Evolutionary conservation across 2,797 vertebrate species (phyloP).

Genomic region (Rhynchotus rufescens): DNA sequence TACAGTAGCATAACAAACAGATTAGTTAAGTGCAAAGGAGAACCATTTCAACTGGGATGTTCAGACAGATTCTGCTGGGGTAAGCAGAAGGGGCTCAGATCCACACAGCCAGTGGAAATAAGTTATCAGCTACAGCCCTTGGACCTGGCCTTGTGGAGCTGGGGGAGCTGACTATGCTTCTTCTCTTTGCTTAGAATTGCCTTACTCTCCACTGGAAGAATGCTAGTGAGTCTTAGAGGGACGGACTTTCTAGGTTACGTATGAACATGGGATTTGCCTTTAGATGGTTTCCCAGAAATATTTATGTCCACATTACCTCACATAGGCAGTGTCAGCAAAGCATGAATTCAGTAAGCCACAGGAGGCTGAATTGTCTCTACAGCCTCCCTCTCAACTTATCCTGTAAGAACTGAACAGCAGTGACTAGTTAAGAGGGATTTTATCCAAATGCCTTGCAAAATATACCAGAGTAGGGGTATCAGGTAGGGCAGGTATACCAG

Average conservation of each 20-base stretch:
- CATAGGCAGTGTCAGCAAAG: background rate
- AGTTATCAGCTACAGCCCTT: background rate
- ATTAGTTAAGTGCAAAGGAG: background rate
- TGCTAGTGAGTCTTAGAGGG: background rate
- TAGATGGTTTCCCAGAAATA: background rate
- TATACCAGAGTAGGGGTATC: rapidly evolving
- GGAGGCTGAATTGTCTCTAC: background rate
- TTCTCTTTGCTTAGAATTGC: background rate
- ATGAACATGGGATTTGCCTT: background rate
- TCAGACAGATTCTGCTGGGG: background rate
- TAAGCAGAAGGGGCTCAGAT: background rate
- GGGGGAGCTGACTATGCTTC: background rate
- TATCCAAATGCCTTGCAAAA: background rate
- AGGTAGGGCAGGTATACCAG: background rate
- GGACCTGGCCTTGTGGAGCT: background rate
- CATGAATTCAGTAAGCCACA: background rate
- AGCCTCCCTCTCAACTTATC: background rate
- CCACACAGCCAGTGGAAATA: background rate
- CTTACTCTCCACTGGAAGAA: background rate
- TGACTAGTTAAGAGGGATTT: background rate
- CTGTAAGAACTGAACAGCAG: background rate
- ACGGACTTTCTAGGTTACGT: background rate
- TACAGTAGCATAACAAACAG: background rate
- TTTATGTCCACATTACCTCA: background rate
- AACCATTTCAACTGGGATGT: background rate